Percentiles rank a stretch among this genome's conserved stretches.
Conservation (phyloP, 1,140 invertebrate species). For the Drosophila watanabei region DNA sequence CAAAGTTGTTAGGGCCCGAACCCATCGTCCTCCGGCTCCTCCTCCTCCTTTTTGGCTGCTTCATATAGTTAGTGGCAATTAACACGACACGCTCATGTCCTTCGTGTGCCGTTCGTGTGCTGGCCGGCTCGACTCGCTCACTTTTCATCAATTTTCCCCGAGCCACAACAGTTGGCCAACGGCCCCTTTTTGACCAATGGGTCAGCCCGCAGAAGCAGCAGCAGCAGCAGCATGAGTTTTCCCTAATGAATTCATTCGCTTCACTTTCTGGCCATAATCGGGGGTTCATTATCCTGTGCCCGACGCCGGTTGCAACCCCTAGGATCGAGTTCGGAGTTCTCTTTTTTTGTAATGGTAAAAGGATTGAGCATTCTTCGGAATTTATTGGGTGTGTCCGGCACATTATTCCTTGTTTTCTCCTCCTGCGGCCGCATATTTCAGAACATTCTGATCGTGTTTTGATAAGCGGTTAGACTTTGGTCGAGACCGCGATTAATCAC, state of each 20-base stretch:
- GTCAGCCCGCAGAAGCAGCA: constrained; percentile 18
- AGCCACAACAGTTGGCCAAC: constrained; percentile 75
- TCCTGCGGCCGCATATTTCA: constrained; percentile 44
- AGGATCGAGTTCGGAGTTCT: constrained; percentile 27
- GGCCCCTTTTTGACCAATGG: constrained; percentile 52
- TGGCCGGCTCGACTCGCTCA: constrained; percentile 30
- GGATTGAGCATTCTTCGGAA: constrained; percentile 76
- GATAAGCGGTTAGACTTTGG: constrained; percentile 67
- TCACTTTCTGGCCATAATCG: constrained; percentile 77
- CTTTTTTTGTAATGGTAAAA: constrained; percentile 55
- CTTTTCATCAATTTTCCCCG: constrained; percentile 74
- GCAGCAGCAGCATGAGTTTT: constrained; percentile 55
- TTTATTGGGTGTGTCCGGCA: constrained; percentile 79
- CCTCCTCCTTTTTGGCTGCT: constrained; percentile 42
- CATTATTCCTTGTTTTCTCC: constrained; percentile 61
- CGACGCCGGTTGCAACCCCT: constrained; percentile 40
- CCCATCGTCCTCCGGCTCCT: constrained; percentile 1
- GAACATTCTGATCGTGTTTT: constrained; percentile 71
- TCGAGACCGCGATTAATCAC: constrained; percentile 52
- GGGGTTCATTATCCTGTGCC: constrained; percentile 75
- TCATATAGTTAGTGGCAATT: constrained; percentile 75
- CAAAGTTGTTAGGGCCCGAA: constrained; percentile 30
- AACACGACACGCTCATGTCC: constrained; percentile 76
- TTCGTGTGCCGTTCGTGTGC: constrained; percentile 66
- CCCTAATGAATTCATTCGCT: constrained; percentile 84